Conservation (phyloP, 2,113 vertebrate species). For the Psilopogon haemacephalus region DNA sequence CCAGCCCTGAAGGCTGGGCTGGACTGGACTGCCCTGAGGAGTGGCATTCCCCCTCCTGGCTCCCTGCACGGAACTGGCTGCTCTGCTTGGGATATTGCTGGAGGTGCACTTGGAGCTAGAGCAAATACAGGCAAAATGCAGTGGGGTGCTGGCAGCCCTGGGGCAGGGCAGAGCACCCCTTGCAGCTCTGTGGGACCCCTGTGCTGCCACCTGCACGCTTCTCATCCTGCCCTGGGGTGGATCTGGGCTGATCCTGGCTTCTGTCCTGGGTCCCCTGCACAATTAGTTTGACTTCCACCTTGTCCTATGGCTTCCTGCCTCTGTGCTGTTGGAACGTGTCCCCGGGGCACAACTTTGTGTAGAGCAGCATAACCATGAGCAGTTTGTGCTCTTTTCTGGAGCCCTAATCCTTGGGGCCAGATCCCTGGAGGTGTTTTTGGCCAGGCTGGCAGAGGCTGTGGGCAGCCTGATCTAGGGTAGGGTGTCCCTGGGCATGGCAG, state of each 20-base stretch:
- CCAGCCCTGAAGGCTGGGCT: not conserved
- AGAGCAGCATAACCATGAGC: too few species aligned
- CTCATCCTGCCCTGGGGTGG: not conserved
- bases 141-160: not conserved
- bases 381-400: not conserved
- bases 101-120: too few species aligned
- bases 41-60: too few species aligned
- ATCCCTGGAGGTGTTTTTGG: too few species aligned
- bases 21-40: too few species aligned
- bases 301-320: not conserved
- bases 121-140: too few species aligned
- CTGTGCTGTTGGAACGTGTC: not conserved
- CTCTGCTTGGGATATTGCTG: too few species aligned
- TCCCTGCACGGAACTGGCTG: too few species aligned
- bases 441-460: too few species aligned
- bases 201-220: not conserved
- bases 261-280: not conserved
- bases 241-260: not conserved
- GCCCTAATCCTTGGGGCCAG: too few species aligned
- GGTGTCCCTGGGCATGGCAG: too few species aligned
- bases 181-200: not conserved
- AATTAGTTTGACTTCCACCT: not conserved
- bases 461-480: too few species aligned
- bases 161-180: not conserved
- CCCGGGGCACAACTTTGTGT: not conserved